phyloP scores from a whole-genome alignment of 2,113 vertebrate species.

The Hystrix brachyura region DNA sequence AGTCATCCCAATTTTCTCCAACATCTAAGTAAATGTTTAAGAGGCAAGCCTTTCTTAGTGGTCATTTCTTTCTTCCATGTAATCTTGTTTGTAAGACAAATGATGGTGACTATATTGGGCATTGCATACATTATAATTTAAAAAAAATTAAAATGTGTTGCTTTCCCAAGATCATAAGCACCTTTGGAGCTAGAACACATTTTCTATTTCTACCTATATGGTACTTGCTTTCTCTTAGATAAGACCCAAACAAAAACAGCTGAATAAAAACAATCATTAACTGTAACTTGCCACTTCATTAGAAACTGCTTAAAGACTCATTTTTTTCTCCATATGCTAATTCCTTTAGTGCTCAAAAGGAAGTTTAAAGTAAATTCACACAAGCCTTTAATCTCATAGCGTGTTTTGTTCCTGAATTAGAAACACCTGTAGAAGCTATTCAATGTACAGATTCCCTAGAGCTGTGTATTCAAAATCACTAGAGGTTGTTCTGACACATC shows the following conservation, averaged over 20 bases:
- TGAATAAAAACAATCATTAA: slow-evolving; percentile 60
- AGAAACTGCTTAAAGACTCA: slow-evolving; percentile 46
- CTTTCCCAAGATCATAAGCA: slow-evolving; percentile 25
- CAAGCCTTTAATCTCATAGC: slow-evolving; percentile 48
- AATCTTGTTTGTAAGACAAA: slow-evolving; percentile 54
- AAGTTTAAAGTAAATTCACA: slow-evolving; percentile 70
- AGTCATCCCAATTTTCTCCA: slow-evolving; percentile 31
- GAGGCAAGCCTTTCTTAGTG: slow-evolving; percentile 54
- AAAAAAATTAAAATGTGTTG: slow-evolving; percentile 36
- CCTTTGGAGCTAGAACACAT: slow-evolving; percentile 19
- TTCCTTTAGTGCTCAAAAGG: slow-evolving; percentile 43
- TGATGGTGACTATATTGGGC: slow-evolving; percentile 47
- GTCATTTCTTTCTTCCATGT: slow-evolving; percentile 68
- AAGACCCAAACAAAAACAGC: slow-evolving; percentile 51
- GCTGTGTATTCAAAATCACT: slow-evolving; percentile 14
- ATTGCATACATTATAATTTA: slow-evolving; percentile 34
- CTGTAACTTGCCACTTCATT: background rate
- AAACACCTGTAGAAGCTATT: slow-evolving; percentile 44
- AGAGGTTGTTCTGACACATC: slow-evolving; percentile 28
- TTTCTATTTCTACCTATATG: slow-evolving; percentile 44
- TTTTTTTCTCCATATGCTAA: background rate
- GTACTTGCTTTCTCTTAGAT: slow-evolving; percentile 31
- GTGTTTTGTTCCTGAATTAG: slow-evolving; percentile 55
- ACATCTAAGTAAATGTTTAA: slow-evolving; percentile 64
- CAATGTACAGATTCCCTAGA: slow-evolving; percentile 11